A percentile compares a stretch with the other conserved stretches of the same genome.
Evolutionary conservation across 2,888 invertebrate genomes (phyloP).

Genomic region (Hecatera dysodea): DNA sequence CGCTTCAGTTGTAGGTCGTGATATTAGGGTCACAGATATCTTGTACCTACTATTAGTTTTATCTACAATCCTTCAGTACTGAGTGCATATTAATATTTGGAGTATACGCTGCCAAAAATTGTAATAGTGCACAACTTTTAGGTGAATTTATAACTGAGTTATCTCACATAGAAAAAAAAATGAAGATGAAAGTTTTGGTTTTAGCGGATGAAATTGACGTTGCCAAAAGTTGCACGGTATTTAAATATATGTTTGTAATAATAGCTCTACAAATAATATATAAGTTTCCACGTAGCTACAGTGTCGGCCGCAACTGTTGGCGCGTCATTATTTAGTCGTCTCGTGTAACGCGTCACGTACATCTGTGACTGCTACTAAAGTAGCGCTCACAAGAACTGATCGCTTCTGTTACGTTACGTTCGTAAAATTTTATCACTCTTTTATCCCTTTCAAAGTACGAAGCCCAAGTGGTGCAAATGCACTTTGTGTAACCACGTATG

Average conservation of each 20-base stretch:
- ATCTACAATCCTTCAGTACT: not conserved
- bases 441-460: constrained; percentile 53
- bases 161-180: not conserved
- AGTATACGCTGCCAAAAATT: not conserved
- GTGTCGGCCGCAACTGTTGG: constrained; percentile 70
- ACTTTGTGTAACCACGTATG: constrained; percentile 51
- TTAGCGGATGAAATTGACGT: not conserved
- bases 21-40: constrained; percentile 39
- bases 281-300: constrained; percentile 62
- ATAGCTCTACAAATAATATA: constrained; percentile 47
- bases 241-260: constrained; percentile 24
- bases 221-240: not conserved
- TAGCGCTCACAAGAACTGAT: constrained; percentile 64
- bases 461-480: constrained; percentile 54
- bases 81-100: not conserved
- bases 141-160: not conserved
- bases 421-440: constrained; percentile 58
- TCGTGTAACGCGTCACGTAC: constrained; percentile 73
- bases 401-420: constrained; percentile 52
- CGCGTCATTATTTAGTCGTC: constrained; percentile 77
- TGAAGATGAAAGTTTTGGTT: not conserved
- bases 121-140: not conserved
- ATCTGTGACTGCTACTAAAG: constrained; percentile 71
- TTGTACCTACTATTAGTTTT: constrained; percentile 26
- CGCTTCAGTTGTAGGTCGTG: constrained; percentile 33